Evolutionary conservation across 2,113 vertebrate genomes (phyloP).

Genomic region (Apistogramma diplotaenia): DNA sequence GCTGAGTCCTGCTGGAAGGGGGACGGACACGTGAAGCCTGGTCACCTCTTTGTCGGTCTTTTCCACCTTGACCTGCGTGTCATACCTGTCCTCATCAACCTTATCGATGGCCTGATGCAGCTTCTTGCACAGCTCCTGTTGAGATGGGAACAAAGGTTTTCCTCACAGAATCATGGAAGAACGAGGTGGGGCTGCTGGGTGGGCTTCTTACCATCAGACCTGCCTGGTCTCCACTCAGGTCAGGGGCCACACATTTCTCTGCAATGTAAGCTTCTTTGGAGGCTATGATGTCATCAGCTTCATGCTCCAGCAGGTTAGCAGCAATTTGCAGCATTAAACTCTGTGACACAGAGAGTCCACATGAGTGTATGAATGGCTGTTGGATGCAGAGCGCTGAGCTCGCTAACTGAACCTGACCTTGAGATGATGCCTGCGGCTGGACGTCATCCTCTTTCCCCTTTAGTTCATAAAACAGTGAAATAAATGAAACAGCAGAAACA

Average conservation of each 20-base stretch:
- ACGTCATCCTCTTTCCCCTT: constrained; percentile 82
- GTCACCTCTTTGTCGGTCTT: constrained; percentile 87
- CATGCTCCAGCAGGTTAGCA: constrained; percentile 78
- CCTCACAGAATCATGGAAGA: background rate
- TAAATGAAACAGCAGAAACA: background rate
- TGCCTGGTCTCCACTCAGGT: constrained; percentile 39
- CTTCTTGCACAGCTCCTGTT: constrained; percentile 87
- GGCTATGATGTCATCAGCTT: constrained; percentile 67
- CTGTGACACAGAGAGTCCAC: constrained; percentile 64
- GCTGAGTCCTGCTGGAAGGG: background rate
- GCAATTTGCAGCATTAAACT: constrained; percentile 91
- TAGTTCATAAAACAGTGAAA: background rate
- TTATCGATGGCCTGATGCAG: constrained; percentile 82
- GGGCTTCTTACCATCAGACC: constrained; percentile 51
- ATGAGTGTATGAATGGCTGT: too few species aligned
- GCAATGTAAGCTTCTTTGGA: constrained; percentile 84
- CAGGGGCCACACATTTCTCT: constrained; percentile 77
- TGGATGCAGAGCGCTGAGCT: background rate
- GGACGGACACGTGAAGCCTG: background rate
- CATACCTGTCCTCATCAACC: constrained; percentile 92
- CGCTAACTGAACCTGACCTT: constrained; percentile 79
- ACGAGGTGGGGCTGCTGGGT: too few species aligned
- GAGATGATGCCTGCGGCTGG: constrained; percentile 88
- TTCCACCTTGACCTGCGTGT: constrained; percentile 81
- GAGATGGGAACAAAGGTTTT: background rate